Evolutionary conservation across 2,797 vertebrate genomes (phyloP).

Genomic region (Helicolenus hilgendorfi): DNA sequence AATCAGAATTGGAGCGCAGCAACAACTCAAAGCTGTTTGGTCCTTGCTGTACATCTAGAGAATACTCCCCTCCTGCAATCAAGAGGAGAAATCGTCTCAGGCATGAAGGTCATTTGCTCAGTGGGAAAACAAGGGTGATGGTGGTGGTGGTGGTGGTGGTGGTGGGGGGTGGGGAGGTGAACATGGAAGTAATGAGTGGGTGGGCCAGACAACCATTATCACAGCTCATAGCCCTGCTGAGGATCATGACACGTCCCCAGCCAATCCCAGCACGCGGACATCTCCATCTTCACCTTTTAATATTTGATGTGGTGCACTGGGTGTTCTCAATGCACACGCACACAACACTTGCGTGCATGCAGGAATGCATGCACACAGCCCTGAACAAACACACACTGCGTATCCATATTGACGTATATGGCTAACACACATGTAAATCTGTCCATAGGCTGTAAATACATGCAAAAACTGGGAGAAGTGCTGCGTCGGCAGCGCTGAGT

Average conservation of each 20-base stretch:
- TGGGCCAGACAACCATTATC: slow-evolving; percentile 84
- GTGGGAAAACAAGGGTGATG: slow-evolving; percentile 78
- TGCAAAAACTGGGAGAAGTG: slow-evolving; percentile 36
- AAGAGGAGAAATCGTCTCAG: slow-evolving; percentile 77
- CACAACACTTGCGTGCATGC: slow-evolving; percentile 12
- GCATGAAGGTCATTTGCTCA: slow-evolving; percentile 88
- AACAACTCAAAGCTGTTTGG: slow-evolving; percentile 79
- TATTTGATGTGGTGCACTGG: slow-evolving; percentile 93
- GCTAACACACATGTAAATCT: slow-evolving; percentile 58
- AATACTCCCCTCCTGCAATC: slow-evolving; percentile 72
- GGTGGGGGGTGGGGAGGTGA: slow-evolving; percentile 33
- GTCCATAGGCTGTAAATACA: slow-evolving; percentile 54
- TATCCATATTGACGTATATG: slow-evolving; percentile 9
- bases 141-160: background rate
- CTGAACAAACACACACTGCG: slow-evolving; percentile 18
- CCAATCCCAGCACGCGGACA: slow-evolving; percentile 93
- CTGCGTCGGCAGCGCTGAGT: slow-evolving; percentile 9
- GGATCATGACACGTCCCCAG: slow-evolving; percentile 94
- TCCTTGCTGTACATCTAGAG: slow-evolving; percentile 63
- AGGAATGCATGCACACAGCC: background rate
- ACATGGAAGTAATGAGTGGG: slow-evolving; percentile 84
- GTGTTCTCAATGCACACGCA: slow-evolving; percentile 77
- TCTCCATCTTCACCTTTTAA: slow-evolving; percentile 96
- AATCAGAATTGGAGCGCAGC: slow-evolving; percentile 81
- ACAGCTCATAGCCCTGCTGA: slow-evolving; percentile 77